phyloP scores from a whole-genome alignment of 2,113 vertebrate species.

The Muntiacus muntjak region DNA sequence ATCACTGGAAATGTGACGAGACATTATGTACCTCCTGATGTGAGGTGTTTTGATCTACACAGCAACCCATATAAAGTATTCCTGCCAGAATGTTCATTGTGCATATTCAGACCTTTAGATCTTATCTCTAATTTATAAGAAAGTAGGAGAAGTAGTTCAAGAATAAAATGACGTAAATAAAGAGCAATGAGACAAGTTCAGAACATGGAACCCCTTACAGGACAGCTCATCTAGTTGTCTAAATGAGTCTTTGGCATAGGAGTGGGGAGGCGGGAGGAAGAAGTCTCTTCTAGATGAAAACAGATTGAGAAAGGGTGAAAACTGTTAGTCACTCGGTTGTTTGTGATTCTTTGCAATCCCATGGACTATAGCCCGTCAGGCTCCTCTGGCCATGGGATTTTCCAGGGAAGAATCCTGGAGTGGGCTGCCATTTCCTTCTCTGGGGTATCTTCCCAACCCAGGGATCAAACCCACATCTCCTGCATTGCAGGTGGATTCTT shows the following conservation, averaged over 20 bases:
- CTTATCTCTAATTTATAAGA: background rate
- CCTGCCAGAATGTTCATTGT: background rate
- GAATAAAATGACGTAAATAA: background rate
- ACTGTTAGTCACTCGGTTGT: background rate
- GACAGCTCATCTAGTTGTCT: too few relatives aligned
- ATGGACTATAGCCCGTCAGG: background rate
- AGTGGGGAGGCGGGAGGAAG: background rate
- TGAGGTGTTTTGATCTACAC: background rate
- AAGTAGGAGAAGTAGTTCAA: background rate
- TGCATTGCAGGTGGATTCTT: background rate
- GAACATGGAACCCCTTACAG: background rate
- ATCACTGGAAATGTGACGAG: background rate
- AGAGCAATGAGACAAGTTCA: background rate
- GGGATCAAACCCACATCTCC: background rate
- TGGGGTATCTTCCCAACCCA: background rate
- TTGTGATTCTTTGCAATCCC: background rate
- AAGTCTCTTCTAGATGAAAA: background rate
- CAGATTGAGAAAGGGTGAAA: background rate
- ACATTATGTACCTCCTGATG: background rate
- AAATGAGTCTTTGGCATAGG: background rate
- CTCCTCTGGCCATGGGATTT: background rate
- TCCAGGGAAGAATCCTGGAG: background rate
- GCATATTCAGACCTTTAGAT: background rate
- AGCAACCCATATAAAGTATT: background rate
- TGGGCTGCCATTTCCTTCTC: background rate